Evolutionary conservation across 2,888 invertebrate species (phyloP), one percentile per base, ranked within the genome.

Genomic region (Caenorhabditis sp.): DNA sequence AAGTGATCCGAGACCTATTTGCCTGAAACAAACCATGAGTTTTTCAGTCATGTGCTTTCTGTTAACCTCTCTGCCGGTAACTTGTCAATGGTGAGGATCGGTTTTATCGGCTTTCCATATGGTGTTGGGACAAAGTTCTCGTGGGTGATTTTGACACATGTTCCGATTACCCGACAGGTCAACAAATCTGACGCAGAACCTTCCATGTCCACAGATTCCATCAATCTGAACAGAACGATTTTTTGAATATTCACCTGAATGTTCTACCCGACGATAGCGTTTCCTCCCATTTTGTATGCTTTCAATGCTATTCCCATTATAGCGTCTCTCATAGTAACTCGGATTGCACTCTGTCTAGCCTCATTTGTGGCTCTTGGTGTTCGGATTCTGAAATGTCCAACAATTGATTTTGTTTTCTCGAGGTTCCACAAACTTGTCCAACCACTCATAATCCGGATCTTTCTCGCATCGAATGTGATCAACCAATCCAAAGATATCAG

Each of bases 371-470:
- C 97, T 73, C 98, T 93, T 0, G 98, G 97, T 0, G 98, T 98
- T 85, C 98, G 94, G 90, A 98, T 97, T 76, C 87, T 86, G 54
- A 31, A 54, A 54, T 26, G 6, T 38, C 38, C 6, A 38, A 12
- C 12, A 6, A 38, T n/a, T n/a, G 12, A 22, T 10, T 5, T 22
- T 8, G 5, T 14, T 26, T 24, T 26, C 22, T 6, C 14, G 24
- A 4, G 26, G 8, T 1, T 54, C 14, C 14, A 8, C 54, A 14
- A 14, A 87, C 94, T 98, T 98, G 93, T 98, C 98, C 73, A 98
- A 97, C 98, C 98, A 98, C 93, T 98, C 97, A 93, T 97, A 96
- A 92, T 97, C 98, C 0, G 98, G 98, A 93, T 98, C 98, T 93
- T 97, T 97, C 85, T 93, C 93, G 16, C 93, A 92, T 10, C 93